Percentiles rank a stretch among this genome's conserved stretches.
Evolutionary conservation across 2,888 invertebrate species (phyloP).

Genomic region (Sarcophaga carnaria): DNA sequence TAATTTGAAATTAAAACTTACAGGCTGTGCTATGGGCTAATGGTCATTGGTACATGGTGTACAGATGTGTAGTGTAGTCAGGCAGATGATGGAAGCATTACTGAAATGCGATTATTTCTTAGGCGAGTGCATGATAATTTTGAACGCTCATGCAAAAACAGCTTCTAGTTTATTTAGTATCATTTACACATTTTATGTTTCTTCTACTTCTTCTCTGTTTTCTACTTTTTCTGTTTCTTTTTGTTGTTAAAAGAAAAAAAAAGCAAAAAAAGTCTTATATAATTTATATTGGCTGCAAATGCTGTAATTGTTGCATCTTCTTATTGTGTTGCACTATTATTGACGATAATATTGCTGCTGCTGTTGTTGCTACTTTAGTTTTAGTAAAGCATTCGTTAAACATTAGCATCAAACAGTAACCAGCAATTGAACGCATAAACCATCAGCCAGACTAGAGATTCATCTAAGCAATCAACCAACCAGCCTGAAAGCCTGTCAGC

Average conservation of each 20-base stretch:
- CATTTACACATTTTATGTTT: conserved; percentile 18
- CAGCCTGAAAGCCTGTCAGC: conserved; percentile 5
- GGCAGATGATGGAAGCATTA: not conserved
- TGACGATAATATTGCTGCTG: not conserved
- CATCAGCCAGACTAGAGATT: not conserved
- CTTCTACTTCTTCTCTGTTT: conserved; percentile 1
- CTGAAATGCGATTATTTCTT: too few relatives aligned
- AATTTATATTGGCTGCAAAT: conserved; percentile 56
- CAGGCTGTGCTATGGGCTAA: too few relatives aligned
- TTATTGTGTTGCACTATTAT: not conserved
- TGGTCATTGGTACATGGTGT: not conserved
- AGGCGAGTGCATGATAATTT: not conserved
- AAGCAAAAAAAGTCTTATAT: conserved; percentile 43
- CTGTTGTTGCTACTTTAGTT: conserved; percentile 27
- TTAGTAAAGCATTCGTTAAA: not conserved
- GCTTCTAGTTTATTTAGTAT: conserved; percentile 38
- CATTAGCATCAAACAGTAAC: not conserved
- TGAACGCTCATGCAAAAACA: conserved; percentile 21
- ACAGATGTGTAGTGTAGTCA: not conserved
- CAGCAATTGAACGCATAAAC: conserved; percentile 29
- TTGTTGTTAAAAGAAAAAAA: not conserved
- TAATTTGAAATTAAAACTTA: not conserved
- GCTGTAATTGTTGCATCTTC: conserved; percentile 68
- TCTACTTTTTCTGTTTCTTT: not conserved
- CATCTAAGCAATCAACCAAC: not conserved